Evolutionary conservation across 2,888 invertebrate species (phyloP), one percentile per base, ranked within the genome.

Genomic region (Ichneumoninae sp.): DNA sequence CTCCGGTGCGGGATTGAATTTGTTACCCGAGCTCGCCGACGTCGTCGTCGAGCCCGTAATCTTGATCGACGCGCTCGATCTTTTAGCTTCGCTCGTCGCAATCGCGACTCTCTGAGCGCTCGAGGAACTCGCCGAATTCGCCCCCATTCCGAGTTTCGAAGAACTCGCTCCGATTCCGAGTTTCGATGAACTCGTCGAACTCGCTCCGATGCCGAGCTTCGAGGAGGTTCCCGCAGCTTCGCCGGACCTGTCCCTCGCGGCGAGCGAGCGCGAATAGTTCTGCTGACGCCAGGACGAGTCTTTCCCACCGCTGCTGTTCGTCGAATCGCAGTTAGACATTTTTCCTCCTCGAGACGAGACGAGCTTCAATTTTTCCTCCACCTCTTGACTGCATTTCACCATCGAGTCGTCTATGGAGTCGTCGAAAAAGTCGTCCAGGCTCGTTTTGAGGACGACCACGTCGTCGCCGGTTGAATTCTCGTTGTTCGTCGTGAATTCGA

Each of bases 331-430:
- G 33, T 16, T 77, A 10, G 70, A 62, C 1, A 83, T 62, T 16
- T 26, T 65, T 26, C 52, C 80, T 0, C 62, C 54, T 36, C 50
- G 16, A 47, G 44, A 36, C 8, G 77, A 65, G 10, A 72, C 85
- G 13, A 89, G 83, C 6, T 86, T 88, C 13, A 91, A 80, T 72
- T 88, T 91, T 26, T 88, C 87, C 47, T 91, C 91, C 10, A 91
- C 83, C 72, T 91, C 91, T 47, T 91, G 91, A 72, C 91, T 91
- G 65, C 91, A 91, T 47, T 86, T 89, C 6, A 90, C 88, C 90
- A 91, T 90, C 10, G 87, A 90, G 36, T 91, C 91, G 5, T 91
- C 90, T 19, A 90, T 82, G 0, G 90, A 89, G 77, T 91, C 91
- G 74, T 91, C 91, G 60, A 91, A 91, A 10, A 91, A 79, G 19